Conservation (phyloP, 2,888 invertebrate species). For the Endotricha flammealis region DNA sequence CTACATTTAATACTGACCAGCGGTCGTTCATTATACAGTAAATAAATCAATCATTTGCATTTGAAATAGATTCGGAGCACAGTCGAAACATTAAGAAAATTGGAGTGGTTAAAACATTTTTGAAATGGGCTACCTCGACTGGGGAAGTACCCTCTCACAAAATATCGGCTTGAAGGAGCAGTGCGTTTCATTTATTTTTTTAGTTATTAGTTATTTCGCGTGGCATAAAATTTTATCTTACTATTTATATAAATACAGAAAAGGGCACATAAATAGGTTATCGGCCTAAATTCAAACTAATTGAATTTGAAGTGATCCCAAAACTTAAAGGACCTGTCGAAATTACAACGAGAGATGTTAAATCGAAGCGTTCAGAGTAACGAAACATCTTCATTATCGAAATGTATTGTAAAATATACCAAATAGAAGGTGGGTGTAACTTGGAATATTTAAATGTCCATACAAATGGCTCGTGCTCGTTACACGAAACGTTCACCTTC, state of each 20-base stretch:
- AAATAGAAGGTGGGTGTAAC: conserved; percentile 30
- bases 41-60: conserved; percentile 9
- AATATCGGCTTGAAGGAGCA: no score
- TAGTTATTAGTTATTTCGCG: no score
- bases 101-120: no score
- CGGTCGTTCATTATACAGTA: conserved; percentile 44
- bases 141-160: no score
- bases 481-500: conserved; percentile 59
- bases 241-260: conserved; percentile 14
- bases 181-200: no score
- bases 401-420: conserved; percentile 30
- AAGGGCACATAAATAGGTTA: conserved; percentile 16
- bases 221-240: no score
- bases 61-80: no score
- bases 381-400: conserved; percentile 24
- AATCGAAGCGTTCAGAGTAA: neutral
- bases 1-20: conserved; percentile 50
- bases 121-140: no score
- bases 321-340: conserved; percentile 11
- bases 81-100: no score
- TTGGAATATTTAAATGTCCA: conserved; percentile 46
- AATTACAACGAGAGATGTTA: neutral
- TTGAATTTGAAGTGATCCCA: conserved; percentile 29
- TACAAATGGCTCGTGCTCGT: conserved; percentile 50
- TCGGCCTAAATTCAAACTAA: conserved; percentile 16